Percentiles rank a stretch among this genome's conserved stretches.
phyloP scores from a whole-genome alignment of 2,888 invertebrate genomes.

The Cybosia mesomella region DNA sequence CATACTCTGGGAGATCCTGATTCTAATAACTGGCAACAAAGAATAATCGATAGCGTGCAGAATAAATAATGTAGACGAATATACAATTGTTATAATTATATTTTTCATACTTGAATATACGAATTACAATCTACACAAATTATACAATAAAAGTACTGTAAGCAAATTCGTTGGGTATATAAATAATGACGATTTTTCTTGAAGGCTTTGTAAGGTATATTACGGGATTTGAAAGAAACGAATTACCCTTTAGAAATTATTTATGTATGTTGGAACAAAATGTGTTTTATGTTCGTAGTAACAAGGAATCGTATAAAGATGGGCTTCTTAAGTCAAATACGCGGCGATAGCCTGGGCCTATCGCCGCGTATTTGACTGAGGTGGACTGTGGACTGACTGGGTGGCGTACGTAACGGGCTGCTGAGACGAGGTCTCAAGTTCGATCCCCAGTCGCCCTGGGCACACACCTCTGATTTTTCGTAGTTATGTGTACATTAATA shows the following conservation, averaged over 20 bases:
- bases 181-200: slow-evolving; percentile 36
- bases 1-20: too few relatives aligned
- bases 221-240: slow-evolving; percentile 36
- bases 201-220: slow-evolving; percentile 31
- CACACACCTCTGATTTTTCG: too few relatives aligned
- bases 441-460: too few relatives aligned
- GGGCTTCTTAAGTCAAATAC: background rate
- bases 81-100: background rate
- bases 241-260: slow-evolving; percentile 32
- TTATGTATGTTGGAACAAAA: slow-evolving; percentile 32
- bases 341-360: too few relatives aligned
- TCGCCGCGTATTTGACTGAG: too few relatives aligned
- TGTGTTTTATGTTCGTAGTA: slow-evolving; percentile 12
- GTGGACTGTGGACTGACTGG: too few relatives aligned
- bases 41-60: background rate
- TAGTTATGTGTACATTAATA: too few relatives aligned
- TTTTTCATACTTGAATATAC: background rate
- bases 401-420: too few relatives aligned
- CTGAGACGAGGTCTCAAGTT: too few relatives aligned
- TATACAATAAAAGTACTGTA: slow-evolving; percentile 1
- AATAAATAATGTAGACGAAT: background rate
- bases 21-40: too few relatives aligned
- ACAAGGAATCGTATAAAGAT: background rate
- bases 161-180: slow-evolving; percentile 20
- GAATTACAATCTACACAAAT: slow-evolving; percentile 5